Evolutionary conservation across 2,888 invertebrate genomes (phyloP).

Genomic region (Acanthosoma haemorrhoidale): DNA sequence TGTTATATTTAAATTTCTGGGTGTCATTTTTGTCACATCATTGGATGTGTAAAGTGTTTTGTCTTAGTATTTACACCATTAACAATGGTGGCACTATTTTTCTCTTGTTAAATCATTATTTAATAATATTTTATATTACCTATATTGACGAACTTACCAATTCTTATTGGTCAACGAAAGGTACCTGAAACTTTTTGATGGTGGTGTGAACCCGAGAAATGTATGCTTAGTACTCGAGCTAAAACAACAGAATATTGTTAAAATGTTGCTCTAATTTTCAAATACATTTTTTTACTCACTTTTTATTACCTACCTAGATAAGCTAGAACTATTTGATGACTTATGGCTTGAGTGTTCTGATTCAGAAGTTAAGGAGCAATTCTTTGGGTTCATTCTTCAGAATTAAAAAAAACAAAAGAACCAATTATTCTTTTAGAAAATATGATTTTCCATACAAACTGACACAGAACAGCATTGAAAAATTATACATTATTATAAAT

Average conservation of each 20-base stretch:
- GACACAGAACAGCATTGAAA: no score
- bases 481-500: no score
- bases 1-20: no score
- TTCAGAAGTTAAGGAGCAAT: conserved; percentile 7
- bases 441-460: no score
- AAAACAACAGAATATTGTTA: not conserved
- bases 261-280: not conserved
- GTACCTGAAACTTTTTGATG: conserved; percentile 19
- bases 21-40: no score
- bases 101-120: no score
- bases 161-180: conserved; percentile 24
- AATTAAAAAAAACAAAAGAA: not conserved
- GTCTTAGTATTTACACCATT: no score
- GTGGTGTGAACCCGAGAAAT: conserved; percentile 24
- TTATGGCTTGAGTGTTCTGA: conserved; percentile 14
- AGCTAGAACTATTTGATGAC: conserved; percentile 13
- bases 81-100: no score
- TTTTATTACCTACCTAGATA: not conserved
- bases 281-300: not conserved
- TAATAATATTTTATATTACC: not conserved
- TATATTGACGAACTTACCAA: not conserved
- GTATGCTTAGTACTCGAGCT: conserved; percentile 19
- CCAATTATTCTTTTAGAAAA: not conserved
- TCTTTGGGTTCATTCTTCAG: not conserved
- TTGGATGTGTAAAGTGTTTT: no score